phyloP scores from a whole-genome alignment of 2,888 invertebrate species.

The Drosophila histrio region DNA sequence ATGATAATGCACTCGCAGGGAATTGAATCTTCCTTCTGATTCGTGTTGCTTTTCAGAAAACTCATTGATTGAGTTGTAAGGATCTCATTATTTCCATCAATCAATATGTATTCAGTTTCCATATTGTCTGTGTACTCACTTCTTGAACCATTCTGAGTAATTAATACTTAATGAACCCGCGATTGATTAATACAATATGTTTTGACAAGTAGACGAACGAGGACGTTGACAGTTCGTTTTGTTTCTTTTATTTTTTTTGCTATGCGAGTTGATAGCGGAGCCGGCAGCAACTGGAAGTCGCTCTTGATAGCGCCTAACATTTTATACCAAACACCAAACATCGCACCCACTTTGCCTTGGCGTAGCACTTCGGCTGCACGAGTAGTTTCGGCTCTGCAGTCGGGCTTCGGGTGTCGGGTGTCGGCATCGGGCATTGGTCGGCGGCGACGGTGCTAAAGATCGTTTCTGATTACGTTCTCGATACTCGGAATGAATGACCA shows the following conservation, averaged over 20 bases:
- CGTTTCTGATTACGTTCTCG: neutral
- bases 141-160: slow-evolving; percentile 50
- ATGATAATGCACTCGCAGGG: neutral
- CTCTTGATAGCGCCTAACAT: slow-evolving; percentile 46
- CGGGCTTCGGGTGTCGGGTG: slow-evolving; percentile 8
- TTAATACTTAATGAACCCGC: slow-evolving; percentile 32
- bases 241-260: slow-evolving; percentile 9
- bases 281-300: slow-evolving; percentile 63
- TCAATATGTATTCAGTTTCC: neutral
- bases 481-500: slow-evolving; percentile 22
- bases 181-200: slow-evolving; percentile 11
- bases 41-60: too few species aligned
- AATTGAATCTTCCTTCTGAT: too few species aligned
- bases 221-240: slow-evolving; percentile 35
- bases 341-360: slow-evolving; percentile 45
- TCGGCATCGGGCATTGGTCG: slow-evolving; percentile 47
- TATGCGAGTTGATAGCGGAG: slow-evolving; percentile 51
- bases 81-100: neutral
- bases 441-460: slow-evolving; percentile 27
- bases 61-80: neutral
- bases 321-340: slow-evolving; percentile 64
- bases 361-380: neutral
- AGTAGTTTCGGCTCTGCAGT: slow-evolving; percentile 7
- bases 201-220: slow-evolving; percentile 34
- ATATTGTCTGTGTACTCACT: slow-evolving; percentile 43